Base-by-base conservation (phyloP, 2,797 vertebrate species). In the Peromyscus melanophrys region DNA sequence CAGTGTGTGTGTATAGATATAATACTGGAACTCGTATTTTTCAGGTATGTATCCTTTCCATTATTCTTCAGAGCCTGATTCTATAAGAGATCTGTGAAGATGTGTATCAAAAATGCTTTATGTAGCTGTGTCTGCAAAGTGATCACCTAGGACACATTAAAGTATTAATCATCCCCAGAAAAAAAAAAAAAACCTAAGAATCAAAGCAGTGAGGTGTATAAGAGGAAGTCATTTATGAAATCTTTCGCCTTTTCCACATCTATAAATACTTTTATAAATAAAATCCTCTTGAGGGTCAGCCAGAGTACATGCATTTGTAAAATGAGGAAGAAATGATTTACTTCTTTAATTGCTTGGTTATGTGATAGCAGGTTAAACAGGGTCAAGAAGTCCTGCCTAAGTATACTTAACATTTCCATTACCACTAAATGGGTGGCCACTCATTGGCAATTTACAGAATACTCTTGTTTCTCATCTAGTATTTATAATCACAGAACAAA, bases 221-320 rank as follows among this genome's bases (percentile, higher is more conserved):
- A 96, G 91, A 91, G 29, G 40, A 96, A 76, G 87, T 92, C 73
- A 93, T 82, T 95, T 94, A 87, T 90, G 23, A 96, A 92, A 34
- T 86, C 25, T 85, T 49, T 37, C 46, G 27, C 57, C 23, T 89
- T 96, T 93, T n/a, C 14, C 29, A 31, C 2, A 63, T 69, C 77
- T 87, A 82, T 59, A 57, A 75, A 73, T 85, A 63, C 46, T 73
- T 93, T 96, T 90, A 83, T 55, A 69, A 95, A 90, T 82, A 85
- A 1, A 31, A 82, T 93, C 14, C 14, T 63, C 63, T 29, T 82
- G 76, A 88, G 78, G 84, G 76, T 82, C 90, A 96, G 19, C 21
- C 40, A 90, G 61, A 27, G n/a, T 80, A 37, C 37, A 59, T 34
- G 27, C 34, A 4, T 81, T 96, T 93, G 63, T 89, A 80, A 88